Evolutionary conservation across 2,113 vertebrate genomes (phyloP), one percentile per base, ranked within the genome.

Genomic region (Trematocara variabile): DNA sequence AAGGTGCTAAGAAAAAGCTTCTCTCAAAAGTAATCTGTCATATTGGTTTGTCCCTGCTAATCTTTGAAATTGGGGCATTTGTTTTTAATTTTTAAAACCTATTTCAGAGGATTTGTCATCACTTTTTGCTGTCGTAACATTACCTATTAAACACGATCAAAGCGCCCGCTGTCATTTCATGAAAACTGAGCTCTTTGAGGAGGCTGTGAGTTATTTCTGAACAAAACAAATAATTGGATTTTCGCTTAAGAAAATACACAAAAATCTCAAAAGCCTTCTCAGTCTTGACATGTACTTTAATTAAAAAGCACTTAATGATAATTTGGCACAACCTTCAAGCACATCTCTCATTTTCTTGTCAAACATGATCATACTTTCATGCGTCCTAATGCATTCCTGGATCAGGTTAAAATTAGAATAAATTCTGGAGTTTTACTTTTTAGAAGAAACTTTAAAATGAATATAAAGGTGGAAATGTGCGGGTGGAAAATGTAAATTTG

Each of bases 331-430:
- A 65, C 34, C 34, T 70, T 70, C 2, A 70, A 41, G 20, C 39
- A 25, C 20, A 44, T 70, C 20, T 70, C 37, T 44, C 7, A 70
- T 46, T 44, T 70, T 70, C 65, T 44, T 70, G 39, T 70, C 63
- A 41, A 44, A 25, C 37, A 70, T 25, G 37, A 70, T 16, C 11
- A 22, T 9, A 70, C 37, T 25, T 44, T 44, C 11, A 70, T 70
- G 37, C 0, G 0, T 70, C 4, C 63, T 70, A 25, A 70, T 70
- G 20, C 3, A 44, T 44, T 44, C 63, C 37, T 25, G n/a, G n/a
- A 25, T 22, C 37, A 68, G 37, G 60, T 41, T 5, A 44, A 39
- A 41, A 0, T 44, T 41, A 3, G 11, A 70, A 70, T 14, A 14
- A 8, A 41, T 25, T 68, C 37, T 22, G 37, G 4, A 22, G 0